phyloP scores from a whole-genome alignment of 2,797 vertebrate species.

The Paedocypris micromegethes region DNA sequence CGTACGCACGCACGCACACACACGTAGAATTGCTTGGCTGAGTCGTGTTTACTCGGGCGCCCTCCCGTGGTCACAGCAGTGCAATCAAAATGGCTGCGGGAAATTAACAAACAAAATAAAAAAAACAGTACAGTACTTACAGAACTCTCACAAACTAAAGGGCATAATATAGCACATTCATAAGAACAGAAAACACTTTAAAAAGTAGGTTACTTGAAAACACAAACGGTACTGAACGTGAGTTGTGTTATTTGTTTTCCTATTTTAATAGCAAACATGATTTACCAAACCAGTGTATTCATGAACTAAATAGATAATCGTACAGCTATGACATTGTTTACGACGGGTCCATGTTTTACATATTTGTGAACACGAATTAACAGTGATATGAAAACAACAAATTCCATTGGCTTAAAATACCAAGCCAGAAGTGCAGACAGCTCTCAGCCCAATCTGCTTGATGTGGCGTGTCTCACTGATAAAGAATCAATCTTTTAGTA shows the following conservation, averaged over 20 bases:
- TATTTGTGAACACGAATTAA: slow-evolving; percentile 6
- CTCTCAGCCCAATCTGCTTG: slow-evolving; percentile 37
- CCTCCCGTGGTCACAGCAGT: slow-evolving; percentile 20
- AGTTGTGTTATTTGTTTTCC: too few relatives aligned
- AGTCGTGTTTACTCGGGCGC: slow-evolving; percentile 6
- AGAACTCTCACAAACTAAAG: too few relatives aligned
- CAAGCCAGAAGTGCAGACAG: slow-evolving; percentile 4
- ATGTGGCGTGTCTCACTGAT: slow-evolving; percentile 37
- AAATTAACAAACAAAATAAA: neutral
- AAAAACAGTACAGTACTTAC: too few relatives aligned
- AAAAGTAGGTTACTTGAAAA: too few relatives aligned
- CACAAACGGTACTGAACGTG: too few relatives aligned
- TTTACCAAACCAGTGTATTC: too few relatives aligned
- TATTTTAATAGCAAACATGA: too few relatives aligned
- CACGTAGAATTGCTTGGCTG: neutral
- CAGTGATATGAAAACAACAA: slow-evolving; percentile 6
- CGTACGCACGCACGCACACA: too few relatives aligned
- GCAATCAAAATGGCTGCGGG: neutral
- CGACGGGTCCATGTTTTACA: neutral
- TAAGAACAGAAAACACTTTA: too few relatives aligned
- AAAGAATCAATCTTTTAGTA: slow-evolving; percentile 31
- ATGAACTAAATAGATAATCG: too few relatives aligned
- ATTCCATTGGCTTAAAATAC: slow-evolving; percentile 2
- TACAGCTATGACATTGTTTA: too few relatives aligned
- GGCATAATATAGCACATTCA: too few relatives aligned